Conservation (phyloP, 2,888 invertebrate genomes). For the Spilosoma lubricipeda region DNA sequence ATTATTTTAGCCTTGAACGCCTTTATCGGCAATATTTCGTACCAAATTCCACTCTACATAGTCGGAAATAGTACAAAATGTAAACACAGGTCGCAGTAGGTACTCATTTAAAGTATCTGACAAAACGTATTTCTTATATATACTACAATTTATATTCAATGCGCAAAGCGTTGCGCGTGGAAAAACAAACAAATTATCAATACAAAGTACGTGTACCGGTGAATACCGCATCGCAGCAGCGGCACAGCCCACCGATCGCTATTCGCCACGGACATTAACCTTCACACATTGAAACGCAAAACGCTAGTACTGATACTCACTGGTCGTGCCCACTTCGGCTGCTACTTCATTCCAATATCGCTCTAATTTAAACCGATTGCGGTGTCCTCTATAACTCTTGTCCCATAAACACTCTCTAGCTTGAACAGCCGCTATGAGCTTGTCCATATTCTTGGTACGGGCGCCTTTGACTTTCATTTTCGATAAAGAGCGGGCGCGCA, state of each 20-base stretch:
- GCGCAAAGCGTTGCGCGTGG: conserved; percentile 24
- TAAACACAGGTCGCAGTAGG: conserved; percentile 1
- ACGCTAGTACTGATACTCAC: conserved; percentile 81
- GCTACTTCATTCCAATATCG: conserved; percentile 84
- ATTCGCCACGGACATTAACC: conserved; percentile 60
- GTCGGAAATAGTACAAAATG: not conserved
- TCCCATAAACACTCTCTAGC: conserved; percentile 83
- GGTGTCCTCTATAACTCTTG: conserved; percentile 78
- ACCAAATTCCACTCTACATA: not conserved
- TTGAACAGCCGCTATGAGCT: conserved; percentile 81
- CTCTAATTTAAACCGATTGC: conserved; percentile 81
- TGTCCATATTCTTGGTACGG: conserved; percentile 79
- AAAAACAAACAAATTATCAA: conserved; percentile 41
- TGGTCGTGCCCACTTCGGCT: conserved; percentile 78
- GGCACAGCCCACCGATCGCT: conserved; percentile 14
- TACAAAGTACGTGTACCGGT: not conserved
- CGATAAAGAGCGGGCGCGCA: conserved; percentile 72
- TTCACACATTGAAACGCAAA: conserved; percentile 52
- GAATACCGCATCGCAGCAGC: not conserved
- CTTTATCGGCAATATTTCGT: not conserved
- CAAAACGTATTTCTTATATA: not conserved
- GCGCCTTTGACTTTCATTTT: conserved; percentile 74
- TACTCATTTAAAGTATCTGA: conserved; percentile 13
- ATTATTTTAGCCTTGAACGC: not conserved
- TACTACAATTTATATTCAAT: conserved; percentile 10